Conservation (phyloP, 2,113 vertebrate species). For the Syngnathus floridae region DNA sequence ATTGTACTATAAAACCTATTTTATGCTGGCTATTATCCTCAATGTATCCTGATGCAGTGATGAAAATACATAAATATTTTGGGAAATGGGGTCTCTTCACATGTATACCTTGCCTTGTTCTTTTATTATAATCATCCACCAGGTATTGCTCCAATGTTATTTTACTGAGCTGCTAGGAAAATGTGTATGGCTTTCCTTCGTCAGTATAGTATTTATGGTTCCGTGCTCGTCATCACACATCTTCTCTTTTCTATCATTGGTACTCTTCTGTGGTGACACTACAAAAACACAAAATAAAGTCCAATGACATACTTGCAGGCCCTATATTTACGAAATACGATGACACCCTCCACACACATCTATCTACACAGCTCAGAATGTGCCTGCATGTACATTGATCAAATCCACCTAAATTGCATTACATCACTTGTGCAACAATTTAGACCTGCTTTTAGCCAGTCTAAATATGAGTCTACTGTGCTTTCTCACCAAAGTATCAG, state of each 20-base stretch:
- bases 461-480: no score
- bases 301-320: not conserved
- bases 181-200: not conserved
- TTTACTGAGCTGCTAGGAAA: not conserved
- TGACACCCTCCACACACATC: no score
- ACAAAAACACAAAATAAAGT: not conserved
- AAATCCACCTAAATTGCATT: no score
- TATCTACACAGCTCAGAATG: no score
- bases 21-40: not conserved
- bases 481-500: no score
- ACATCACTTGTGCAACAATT: no score
- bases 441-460: no score
- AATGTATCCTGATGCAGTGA: not conserved
- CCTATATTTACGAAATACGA: no score
- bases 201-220: not conserved
- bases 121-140: not conserved
- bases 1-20: not conserved
- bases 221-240: not conserved
- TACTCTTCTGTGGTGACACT: no score
- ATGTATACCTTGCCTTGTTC: not conserved
- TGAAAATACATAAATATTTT: not conserved
- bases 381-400: no score
- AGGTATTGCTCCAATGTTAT: not conserved
- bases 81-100: not conserved
- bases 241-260: not conserved